Conservation (phyloP, 2,797 vertebrate species). For the Muscicapa striata region DNA sequence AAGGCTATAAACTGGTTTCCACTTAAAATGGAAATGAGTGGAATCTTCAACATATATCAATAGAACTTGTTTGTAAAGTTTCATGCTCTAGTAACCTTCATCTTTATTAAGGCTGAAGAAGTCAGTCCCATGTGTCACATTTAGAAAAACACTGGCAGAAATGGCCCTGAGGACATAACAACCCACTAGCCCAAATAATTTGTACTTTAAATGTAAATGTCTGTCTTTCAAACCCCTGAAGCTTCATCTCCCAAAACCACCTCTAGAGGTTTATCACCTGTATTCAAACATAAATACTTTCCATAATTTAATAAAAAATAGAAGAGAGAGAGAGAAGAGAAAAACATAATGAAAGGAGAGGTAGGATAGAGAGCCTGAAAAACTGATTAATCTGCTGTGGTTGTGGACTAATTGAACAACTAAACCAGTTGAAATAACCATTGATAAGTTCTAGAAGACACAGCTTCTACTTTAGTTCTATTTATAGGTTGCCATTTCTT, state of each 20-base stretch:
- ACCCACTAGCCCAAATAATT: conserved; percentile 55
- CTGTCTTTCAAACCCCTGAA: not conserved
- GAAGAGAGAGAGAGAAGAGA: not conserved
- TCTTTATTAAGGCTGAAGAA: conserved; percentile 48
- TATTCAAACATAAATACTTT: not conserved
- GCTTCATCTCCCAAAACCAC: not conserved
- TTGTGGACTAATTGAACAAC: not conserved
- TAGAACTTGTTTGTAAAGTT: conserved; percentile 47
- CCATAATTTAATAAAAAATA: not conserved
- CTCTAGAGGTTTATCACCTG: not conserved
- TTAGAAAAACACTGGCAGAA: conserved; percentile 32
- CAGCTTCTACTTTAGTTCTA: not conserved
- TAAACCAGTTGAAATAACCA: not conserved
- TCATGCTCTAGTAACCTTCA: conserved; percentile 36
- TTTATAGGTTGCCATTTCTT: not conserved
- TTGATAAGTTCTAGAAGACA: not conserved
- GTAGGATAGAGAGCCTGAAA: not conserved
- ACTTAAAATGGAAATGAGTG: conserved; percentile 67
- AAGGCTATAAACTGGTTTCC: conserved; percentile 42
- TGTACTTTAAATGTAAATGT: conserved; percentile 63
- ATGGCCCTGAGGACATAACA: conserved; percentile 39
- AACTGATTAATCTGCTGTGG: not conserved
- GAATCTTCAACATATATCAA: conserved; percentile 36
- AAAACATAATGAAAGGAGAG: not conserved
- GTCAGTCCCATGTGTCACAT: conserved; percentile 40